Percentiles rank a stretch among this genome's conserved stretches.
Evolutionary conservation across 2,113 vertebrate species (phyloP).

Genomic region (Chloropsis cyanopogon): DNA sequence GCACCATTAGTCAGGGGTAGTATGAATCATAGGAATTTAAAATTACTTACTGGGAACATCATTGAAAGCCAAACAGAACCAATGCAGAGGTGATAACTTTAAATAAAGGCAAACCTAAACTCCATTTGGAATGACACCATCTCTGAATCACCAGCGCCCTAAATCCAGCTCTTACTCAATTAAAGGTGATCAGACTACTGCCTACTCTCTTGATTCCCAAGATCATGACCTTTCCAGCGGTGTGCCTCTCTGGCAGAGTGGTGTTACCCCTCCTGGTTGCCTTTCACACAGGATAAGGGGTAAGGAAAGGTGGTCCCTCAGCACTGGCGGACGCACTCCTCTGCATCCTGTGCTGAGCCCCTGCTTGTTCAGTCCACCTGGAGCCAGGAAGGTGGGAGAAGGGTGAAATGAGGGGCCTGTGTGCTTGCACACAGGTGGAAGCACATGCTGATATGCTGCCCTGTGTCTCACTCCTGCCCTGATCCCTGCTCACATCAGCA

Average conservation of each 20-base stretch:
- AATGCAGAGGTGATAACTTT: not conserved
- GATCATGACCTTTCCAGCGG: not conserved
- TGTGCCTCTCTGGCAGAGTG: not conserved
- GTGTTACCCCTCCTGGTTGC: not conserved
- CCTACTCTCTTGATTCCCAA: not conserved
- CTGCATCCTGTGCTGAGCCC: not conserved
- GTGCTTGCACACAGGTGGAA: not conserved
- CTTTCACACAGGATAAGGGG: fast-evolving
- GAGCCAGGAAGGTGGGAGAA: not conserved
- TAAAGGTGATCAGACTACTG: not conserved
- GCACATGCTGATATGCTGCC: not conserved
- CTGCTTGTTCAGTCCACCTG: not conserved
- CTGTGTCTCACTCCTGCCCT: not conserved
- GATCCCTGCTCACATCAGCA: not conserved
- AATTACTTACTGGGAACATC: slow-evolving; percentile 39
- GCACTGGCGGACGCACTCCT: fast-evolving
- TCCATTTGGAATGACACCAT: not conserved
- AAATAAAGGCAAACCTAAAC: not conserved
- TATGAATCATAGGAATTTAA: slow-evolving; percentile 53
- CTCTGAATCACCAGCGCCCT: not conserved
- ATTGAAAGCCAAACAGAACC: not conserved
- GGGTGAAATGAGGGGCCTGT: fast-evolving
- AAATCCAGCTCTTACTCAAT: not conserved
- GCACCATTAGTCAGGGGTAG: slow-evolving; percentile 36
- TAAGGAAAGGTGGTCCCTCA: not conserved